These are phyloP conservation scores for Catocala sponsa DNA, from an alignment of 2,888 invertebrate genomes.

Conservation along the genomic window DNA sequence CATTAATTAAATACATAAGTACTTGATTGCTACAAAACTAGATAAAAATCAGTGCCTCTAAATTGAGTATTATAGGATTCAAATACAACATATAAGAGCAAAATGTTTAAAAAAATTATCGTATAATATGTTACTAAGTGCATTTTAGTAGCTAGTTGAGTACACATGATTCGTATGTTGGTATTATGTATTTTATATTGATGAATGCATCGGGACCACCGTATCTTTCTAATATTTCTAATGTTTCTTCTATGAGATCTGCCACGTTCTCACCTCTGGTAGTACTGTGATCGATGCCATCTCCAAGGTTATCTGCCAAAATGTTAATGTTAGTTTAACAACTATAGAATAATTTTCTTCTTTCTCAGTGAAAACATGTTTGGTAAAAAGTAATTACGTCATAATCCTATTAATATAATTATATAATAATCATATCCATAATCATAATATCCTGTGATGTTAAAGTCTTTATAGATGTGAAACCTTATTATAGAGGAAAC, in stretches of 20 bases:
- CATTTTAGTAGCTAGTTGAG: slow-evolving; percentile 87
- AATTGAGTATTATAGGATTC: slow-evolving; percentile 20
- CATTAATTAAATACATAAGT: no score
- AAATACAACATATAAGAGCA: slow-evolving; percentile 8
- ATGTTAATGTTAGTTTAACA: slow-evolving; percentile 16
- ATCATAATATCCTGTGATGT: no score
- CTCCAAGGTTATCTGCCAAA: slow-evolving; percentile 93
- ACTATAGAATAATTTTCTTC: no score
- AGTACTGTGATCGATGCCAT: slow-evolving; percentile 96
- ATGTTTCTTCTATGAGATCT: slow-evolving; percentile 96
- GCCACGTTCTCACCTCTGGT: slow-evolving; percentile 95
- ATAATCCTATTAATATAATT: no score
- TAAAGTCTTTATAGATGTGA: no score
- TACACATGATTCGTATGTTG: slow-evolving; percentile 98
- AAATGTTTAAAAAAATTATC: no score
- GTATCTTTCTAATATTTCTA: slow-evolving; percentile 96
- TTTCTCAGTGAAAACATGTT: no score
- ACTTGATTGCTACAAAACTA: neutral
- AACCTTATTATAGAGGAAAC: no score
- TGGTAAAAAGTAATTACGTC: no score
- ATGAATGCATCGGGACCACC: slow-evolving; percentile 99
- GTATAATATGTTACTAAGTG: slow-evolving; percentile 6
- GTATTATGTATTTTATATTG: slow-evolving; percentile 99
- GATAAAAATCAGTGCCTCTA: slow-evolving; percentile 10
- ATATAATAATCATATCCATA: no score